Evolutionary conservation across 2,888 invertebrate genomes (phyloP).

Genomic region (Chrysodeixis includens): DNA sequence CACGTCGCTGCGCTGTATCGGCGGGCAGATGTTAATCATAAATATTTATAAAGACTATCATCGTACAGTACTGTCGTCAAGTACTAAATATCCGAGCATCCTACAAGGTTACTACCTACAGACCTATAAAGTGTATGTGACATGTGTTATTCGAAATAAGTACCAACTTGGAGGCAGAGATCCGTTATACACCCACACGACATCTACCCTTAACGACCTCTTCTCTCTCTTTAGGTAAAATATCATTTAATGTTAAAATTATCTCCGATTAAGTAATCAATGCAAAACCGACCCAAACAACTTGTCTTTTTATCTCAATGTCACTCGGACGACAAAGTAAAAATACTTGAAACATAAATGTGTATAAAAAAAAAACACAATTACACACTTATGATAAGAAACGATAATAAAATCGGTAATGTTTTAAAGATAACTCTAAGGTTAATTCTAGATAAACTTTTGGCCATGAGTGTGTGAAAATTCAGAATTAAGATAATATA

Average conservation of each 20-base stretch:
- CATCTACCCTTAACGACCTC: no score
- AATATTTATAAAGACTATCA: slow-evolving; percentile 1
- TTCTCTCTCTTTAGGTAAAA: no score
- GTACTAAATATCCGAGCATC: background rate
- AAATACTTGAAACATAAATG: background rate
- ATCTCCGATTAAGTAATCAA: background rate
- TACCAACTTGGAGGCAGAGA: no score
- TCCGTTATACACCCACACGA: background rate
- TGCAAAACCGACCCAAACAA: background rate
- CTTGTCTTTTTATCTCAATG: background rate
- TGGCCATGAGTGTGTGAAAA: slow-evolving; percentile 37
- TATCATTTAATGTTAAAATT: no score
- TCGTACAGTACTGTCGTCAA: background rate
- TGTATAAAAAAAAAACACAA: slow-evolving; percentile 14
- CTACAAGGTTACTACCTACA: background rate
- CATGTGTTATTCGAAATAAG: no score
- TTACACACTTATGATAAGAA: slow-evolving; percentile 3
- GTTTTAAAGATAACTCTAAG: slow-evolving; percentile 31
- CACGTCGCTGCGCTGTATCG: background rate
- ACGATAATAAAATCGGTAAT: background rate
- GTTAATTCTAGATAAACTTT: slow-evolving; percentile 53
- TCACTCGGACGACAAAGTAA: background rate
- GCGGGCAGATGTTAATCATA: slow-evolving; percentile 12
- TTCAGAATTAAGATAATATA: slow-evolving; percentile 21
- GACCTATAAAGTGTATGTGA: background rate